phyloP scores from a whole-genome alignment of 1,140 invertebrate species.

The Bombus impatiens region DNA sequence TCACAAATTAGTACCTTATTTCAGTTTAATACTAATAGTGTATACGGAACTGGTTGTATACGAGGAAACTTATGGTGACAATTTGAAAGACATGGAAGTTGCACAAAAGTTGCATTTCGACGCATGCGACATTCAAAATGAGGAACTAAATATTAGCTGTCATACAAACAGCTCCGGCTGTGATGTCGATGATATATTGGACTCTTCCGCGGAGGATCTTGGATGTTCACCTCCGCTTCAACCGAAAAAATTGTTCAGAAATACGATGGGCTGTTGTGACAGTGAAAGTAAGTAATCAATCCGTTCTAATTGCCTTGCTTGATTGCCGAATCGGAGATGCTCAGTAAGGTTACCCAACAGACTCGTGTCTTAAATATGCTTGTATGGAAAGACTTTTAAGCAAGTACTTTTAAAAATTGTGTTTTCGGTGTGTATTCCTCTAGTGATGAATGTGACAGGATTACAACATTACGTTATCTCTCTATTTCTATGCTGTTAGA shows the following conservation, averaged over 20 bases:
- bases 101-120: slow-evolving; percentile 76
- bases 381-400: not conserved
- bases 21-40: not conserved
- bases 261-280: slow-evolving; percentile 75
- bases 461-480: not conserved
- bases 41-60: slow-evolving; percentile 14
- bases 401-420: not conserved
- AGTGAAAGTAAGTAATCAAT: slow-evolving; percentile 68
- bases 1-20: slow-evolving; percentile 46
- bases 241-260: slow-evolving; percentile 77
- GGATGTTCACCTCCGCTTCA: slow-evolving; percentile 70
- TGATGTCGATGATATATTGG: slow-evolving; percentile 76
- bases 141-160: slow-evolving; percentile 77
- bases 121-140: slow-evolving; percentile 76
- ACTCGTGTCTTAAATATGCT: not conserved
- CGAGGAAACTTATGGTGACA: slow-evolving; percentile 61
- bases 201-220: slow-evolving; percentile 77
- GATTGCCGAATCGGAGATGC: not conserved
- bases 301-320: slow-evolving; percentile 16
- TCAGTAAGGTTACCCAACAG: not conserved
- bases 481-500: not conserved
- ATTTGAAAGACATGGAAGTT: slow-evolving; percentile 71
- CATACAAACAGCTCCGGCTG: slow-evolving; percentile 76
- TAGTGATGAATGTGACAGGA: not conserved
- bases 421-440: not conserved